These are phyloP conservation scores for Proctacanthus coquilletti DNA, from an alignment of 1,140 invertebrate genomes.

Conservation along the genomic window DNA sequence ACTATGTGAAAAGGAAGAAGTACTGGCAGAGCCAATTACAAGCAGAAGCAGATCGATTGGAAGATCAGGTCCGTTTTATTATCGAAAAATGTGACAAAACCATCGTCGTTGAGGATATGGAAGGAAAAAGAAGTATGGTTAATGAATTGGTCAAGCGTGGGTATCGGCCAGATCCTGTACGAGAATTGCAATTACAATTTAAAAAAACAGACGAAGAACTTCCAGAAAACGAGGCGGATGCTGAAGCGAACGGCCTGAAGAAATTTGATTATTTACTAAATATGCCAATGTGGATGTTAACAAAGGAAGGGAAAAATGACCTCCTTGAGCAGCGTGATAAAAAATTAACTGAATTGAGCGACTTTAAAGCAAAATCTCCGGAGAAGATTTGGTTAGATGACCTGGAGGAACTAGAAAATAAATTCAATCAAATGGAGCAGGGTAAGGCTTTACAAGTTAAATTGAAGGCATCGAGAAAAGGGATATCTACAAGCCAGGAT, in stretches of 20 bases:
- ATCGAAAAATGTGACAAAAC: slow-evolving; percentile 84
- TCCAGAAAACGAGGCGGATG: slow-evolving; percentile 30
- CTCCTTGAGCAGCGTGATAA: slow-evolving; percentile 65
- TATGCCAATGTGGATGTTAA: slow-evolving; percentile 81
- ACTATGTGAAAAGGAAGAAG: slow-evolving; percentile 72
- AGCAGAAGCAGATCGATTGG: slow-evolving; percentile 71
- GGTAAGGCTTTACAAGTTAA: no score
- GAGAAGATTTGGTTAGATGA: slow-evolving; percentile 73
- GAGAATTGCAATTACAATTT: slow-evolving; percentile 63
- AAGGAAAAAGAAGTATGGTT: slow-evolving; percentile 76
- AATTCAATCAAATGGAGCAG: slow-evolving; percentile 50
- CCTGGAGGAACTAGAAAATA: slow-evolving; percentile 52
- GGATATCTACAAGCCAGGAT: no score
- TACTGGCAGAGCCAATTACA: slow-evolving; percentile 75
- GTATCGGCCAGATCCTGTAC: slow-evolving; percentile 84
- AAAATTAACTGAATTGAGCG: slow-evolving; percentile 52
- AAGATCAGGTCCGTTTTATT: slow-evolving; percentile 87
- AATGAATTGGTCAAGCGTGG: slow-evolving; percentile 64
- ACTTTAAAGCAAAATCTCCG: slow-evolving; percentile 51
- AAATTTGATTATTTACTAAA: slow-evolving; percentile 76
- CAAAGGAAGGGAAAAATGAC: slow-evolving; percentile 80
- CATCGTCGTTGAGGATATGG: slow-evolving; percentile 82
- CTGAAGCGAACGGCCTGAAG: slow-evolving; percentile 37
- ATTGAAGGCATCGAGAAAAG: no score
- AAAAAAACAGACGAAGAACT: slow-evolving; percentile 29